Percentiles rank a stretch among this genome's conserved stretches.
Conservation (phyloP, 1,140 invertebrate species). For the Drepana arcuata region DNA sequence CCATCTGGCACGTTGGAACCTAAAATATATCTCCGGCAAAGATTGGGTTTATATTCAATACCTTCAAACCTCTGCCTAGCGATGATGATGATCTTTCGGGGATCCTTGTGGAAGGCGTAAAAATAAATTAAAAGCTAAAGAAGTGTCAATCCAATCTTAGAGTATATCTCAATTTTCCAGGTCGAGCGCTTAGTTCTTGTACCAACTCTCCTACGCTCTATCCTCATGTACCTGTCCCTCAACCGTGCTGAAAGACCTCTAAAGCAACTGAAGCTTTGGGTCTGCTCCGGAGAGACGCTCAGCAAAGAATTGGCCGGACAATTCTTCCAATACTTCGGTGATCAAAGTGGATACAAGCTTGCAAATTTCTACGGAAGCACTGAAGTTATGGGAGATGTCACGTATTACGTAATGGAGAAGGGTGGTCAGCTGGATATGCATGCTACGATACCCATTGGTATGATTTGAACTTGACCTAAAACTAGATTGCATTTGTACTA, state of each 20-base stretch:
- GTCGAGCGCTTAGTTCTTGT: slow-evolving; percentile 86
- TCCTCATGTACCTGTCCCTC: slow-evolving; percentile 80
- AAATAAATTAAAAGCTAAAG: too few relatives aligned
- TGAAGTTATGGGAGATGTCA: slow-evolving; percentile 74
- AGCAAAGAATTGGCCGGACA: slow-evolving; percentile 76
- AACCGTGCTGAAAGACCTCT: slow-evolving; percentile 65
- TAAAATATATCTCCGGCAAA: too few relatives aligned
- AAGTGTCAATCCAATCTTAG: too few relatives aligned
- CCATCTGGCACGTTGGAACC: too few relatives aligned
- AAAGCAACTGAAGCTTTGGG: slow-evolving; percentile 79
- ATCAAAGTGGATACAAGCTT: slow-evolving; percentile 73
- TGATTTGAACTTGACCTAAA: too few relatives aligned
- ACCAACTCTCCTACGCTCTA: slow-evolving; percentile 83
- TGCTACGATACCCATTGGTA: slow-evolving; percentile 86
- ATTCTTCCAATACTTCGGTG: slow-evolving; percentile 80
- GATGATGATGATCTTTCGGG: too few relatives aligned
- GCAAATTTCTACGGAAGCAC: slow-evolving; percentile 94
- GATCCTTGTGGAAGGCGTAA: too few relatives aligned
- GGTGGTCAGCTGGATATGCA: slow-evolving; percentile 74
- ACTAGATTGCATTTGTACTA: too few relatives aligned
- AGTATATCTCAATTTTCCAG: too few relatives aligned
- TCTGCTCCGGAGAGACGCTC: slow-evolving; percentile 87
- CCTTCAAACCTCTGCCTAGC: too few relatives aligned
- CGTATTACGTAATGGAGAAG: slow-evolving; percentile 61
- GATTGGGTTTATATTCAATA: too few relatives aligned